Evolutionary conservation across 2,797 vertebrate species (phyloP).

Genomic region (Naso thynnoides): DNA sequence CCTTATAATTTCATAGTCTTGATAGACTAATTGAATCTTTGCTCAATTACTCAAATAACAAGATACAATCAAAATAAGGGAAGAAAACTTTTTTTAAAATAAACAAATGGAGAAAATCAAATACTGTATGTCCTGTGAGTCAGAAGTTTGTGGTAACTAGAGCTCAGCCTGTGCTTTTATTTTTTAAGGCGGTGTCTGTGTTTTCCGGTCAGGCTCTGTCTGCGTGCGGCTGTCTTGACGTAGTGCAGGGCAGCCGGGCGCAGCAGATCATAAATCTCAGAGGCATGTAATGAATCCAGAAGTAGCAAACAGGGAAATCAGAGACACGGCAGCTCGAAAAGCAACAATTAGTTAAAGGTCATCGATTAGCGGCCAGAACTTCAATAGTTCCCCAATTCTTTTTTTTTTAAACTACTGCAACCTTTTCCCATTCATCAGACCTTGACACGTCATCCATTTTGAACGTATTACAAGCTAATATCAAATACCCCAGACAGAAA

Average conservation of each 20-base stretch:
- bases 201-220: constrained; percentile 26
- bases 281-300: constrained; percentile 38
- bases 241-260: constrained; percentile 54
- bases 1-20: too few relatives aligned
- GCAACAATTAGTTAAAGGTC: constrained; percentile 16
- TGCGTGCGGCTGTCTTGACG: constrained; percentile 26
- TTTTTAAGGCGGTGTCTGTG: not conserved
- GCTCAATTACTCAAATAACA: too few relatives aligned
- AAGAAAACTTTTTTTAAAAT: too few relatives aligned
- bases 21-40: too few relatives aligned
- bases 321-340: not conserved
- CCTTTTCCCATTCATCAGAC: not conserved
- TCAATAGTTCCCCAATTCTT: not conserved
- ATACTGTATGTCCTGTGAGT: too few relatives aligned
- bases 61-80: too few relatives aligned
- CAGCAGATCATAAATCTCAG: constrained; percentile 43
- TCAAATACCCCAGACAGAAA: not conserved
- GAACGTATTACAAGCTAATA: constrained; percentile 23
- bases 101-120: too few relatives aligned
- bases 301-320: constrained; percentile 31
- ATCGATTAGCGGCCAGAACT: constrained; percentile 1
- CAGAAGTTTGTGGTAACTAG: too few relatives aligned
- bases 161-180: constrained; percentile 57
- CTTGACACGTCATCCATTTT: constrained; percentile 40
- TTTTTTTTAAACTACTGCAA: not conserved